A percentile compares a stretch with the other conserved stretches of the same genome.
phyloP scores from a whole-genome alignment of 2,113 vertebrate genomes.

The Sinocyclocheilus maitianheensis region DNA sequence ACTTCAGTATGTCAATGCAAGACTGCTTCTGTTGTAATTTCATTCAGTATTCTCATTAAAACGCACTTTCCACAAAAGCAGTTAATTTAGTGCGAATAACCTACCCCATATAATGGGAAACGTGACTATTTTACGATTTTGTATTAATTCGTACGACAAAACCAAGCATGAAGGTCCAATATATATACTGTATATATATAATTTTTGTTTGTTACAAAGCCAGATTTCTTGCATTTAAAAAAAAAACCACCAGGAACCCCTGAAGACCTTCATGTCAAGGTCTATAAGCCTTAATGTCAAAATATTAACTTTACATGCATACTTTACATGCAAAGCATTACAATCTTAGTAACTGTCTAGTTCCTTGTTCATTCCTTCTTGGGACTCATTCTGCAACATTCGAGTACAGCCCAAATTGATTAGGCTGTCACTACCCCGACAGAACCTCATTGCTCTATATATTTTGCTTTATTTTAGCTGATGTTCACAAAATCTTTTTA shows the following conservation, averaged over 20 bases:
- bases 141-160: neutral
- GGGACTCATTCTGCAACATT: neutral
- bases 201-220: too few species aligned
- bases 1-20: slow-evolving; percentile 57
- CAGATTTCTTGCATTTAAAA: neutral
- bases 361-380: neutral
- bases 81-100: too few species aligned
- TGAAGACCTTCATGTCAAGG: neutral
- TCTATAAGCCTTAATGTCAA: neutral
- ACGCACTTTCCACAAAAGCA: neutral
- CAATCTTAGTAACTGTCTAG: neutral
- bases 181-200: too few species aligned
- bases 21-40: neutral
- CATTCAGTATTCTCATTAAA: neutral
- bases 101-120: too few species aligned
- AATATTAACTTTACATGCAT: too few species aligned
- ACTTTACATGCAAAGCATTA: too few species aligned
- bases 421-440: too few species aligned
- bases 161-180: neutral
- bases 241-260: neutral
- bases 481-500: too few species aligned
- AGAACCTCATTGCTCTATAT: too few species aligned
- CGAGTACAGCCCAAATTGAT: neutral
- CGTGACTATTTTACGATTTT: neutral
- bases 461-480: too few species aligned